These are phyloP conservation scores for Acyrthosiphon pisum DNA, from an alignment of 1,140 invertebrate species.

Conservation along the genomic window DNA sequence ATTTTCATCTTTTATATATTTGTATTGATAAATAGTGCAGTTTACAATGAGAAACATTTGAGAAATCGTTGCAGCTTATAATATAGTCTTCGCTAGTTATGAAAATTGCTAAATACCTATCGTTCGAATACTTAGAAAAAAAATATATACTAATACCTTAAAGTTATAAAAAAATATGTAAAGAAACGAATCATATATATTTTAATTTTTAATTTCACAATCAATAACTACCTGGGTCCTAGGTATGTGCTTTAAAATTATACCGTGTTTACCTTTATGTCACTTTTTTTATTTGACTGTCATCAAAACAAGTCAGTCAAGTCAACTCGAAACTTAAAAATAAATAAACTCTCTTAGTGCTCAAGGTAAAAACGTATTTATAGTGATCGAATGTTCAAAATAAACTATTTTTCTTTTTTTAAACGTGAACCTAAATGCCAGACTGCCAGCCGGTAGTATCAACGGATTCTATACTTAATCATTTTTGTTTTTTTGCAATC, in stretches of 20 bases:
- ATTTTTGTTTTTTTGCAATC: neutral
- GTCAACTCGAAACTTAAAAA: neutral
- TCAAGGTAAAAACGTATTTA: neutral
- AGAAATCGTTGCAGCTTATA: neutral
- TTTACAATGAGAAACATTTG: neutral
- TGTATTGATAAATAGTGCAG: neutral
- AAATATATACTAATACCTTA: no score
- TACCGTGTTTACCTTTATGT: no score
- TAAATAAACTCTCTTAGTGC: neutral
- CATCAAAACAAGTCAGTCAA: neutral
- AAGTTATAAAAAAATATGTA: no score
- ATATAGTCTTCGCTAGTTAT: neutral
- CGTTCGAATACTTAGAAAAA: neutral
- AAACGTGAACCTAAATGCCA: no score
- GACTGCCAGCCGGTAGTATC: neutral
- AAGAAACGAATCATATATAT: no score
- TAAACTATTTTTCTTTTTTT: neutral
- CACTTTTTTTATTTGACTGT: no score
- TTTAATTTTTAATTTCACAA: no score
- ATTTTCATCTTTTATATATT: neutral
- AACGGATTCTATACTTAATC: neutral
- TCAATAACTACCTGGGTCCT: no score
- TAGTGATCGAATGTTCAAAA: neutral
- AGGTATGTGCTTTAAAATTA: no score
- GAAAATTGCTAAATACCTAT: neutral